Conservation (phyloP, 2,888 invertebrate genomes). For the Microchrysa polita region DNA sequence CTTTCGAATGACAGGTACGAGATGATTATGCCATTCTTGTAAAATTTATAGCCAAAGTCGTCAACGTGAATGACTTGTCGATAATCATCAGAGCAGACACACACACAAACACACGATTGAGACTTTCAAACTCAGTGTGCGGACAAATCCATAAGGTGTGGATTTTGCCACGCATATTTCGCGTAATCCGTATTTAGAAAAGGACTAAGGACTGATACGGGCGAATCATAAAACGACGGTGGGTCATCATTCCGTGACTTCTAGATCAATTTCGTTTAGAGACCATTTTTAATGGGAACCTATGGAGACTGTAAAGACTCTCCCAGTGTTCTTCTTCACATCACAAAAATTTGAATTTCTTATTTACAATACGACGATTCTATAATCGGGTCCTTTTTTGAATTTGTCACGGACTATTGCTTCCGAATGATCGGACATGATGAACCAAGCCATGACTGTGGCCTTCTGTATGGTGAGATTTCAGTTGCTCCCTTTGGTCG, state of each 20-base stretch:
- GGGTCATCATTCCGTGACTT: constrained; percentile 10
- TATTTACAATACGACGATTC: constrained; percentile 15
- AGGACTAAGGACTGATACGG: constrained; percentile 6
- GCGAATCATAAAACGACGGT: not conserved
- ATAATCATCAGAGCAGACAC: not conserved
- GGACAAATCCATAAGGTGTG: constrained; percentile 32
- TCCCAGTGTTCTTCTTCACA: constrained; percentile 20
- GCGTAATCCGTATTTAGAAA: constrained; percentile 12
- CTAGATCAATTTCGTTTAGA: constrained; percentile 25
- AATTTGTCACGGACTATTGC: constrained; percentile 51
- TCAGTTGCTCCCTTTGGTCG: not conserved
- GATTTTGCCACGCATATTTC: constrained; percentile 38
- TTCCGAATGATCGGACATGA: constrained; percentile 48
- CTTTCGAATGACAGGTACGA: constrained; percentile 30
- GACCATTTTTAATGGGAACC: not conserved
- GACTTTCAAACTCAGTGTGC: not conserved
- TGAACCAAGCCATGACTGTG: constrained; percentile 38
- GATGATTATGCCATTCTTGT: constrained; percentile 29
- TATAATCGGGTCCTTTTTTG: constrained; percentile 48
- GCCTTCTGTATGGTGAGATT: constrained; percentile 38
- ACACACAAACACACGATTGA: constrained; percentile 2
- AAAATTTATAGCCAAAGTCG: constrained; percentile 30
- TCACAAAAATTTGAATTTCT: constrained; percentile 42
- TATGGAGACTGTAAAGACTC: too few relatives aligned
- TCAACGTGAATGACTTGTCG: constrained; percentile 14